Base-by-base conservation (phyloP, 2,113 vertebrate genomes). In the Trachemys scripta region DNA sequence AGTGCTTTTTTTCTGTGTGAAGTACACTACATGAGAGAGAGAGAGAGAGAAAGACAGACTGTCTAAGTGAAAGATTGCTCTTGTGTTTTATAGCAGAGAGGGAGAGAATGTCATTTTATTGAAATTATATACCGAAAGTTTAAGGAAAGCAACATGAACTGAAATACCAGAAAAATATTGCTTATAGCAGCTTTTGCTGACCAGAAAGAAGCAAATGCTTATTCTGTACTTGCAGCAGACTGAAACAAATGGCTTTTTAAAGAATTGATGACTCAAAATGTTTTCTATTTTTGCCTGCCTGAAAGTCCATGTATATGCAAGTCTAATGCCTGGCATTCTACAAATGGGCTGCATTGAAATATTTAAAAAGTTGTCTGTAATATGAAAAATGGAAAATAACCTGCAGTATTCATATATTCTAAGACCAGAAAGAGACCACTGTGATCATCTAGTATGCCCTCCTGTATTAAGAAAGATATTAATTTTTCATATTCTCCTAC, bases 171-270 rank as follows among this genome's bases (percentile, higher is more conserved):
- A 65, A 83, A 91, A 95, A 50, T 80, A 93, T 29, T 96, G 92
- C 84, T 87, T 85, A 90, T 22, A 88, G 72, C 51, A 96, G 89
- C 24, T 87, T 96, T 20, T 91, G 72, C 92, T 96, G 87, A 95
- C 84, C 87, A 96, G 79, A 84, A 80, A 86, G 27, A 95, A 91
- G 11, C 19, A 78, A 51, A 95, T 79, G 27, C 84, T 59, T 94
- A 87, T 90, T 94, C 80, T 83, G 24, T 92, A 85, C 57, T 85
- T 85, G 75, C 82, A 96, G 45, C 86, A n/a, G 86, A 89, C 62
- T 96, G 89, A 92, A 96, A 96, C 53, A 95, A 88, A 97, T 92
- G 69, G 82, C 45, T 97, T 92, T 88, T 88, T 82, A 86, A 79
- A 90, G 51, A 94, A 89, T 29, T 86, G 88, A 92, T 95, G 95